phyloP scores from a whole-genome alignment of 2,797 vertebrate species.

The Otolemur crassicaudatus region DNA sequence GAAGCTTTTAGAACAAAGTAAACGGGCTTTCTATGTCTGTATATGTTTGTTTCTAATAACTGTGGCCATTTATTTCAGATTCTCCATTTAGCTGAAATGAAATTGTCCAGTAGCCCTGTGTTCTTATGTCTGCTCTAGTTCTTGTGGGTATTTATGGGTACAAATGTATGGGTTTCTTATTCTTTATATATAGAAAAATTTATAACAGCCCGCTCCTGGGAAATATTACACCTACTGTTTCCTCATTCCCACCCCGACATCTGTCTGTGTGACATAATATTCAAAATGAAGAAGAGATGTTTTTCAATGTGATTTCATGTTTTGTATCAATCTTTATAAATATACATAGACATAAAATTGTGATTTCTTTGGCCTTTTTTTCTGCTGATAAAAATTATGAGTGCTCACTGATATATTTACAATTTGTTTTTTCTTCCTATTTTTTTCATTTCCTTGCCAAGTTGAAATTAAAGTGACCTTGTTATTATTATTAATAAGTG shows the following conservation, averaged over 20 bases:
- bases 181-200: constrained; percentile 22
- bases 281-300: neutral
- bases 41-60: constrained; percentile 59
- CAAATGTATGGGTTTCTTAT: neutral
- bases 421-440: neutral
- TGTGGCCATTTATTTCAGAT: constrained; percentile 48
- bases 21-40: constrained; percentile 44
- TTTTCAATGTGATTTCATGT: neutral
- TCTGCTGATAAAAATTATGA: neutral
- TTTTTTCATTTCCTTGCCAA: neutral
- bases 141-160: neutral
- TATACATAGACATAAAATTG: neutral
- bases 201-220: neutral
- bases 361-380: neutral
- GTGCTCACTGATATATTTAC: neutral
- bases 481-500: neutral
- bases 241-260: accelerated
- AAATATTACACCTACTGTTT: constrained; percentile 43
- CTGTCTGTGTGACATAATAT: neutral
- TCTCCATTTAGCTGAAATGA: constrained; percentile 72
- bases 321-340: neutral
- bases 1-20: constrained; percentile 71
- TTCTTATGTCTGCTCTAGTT: neutral
- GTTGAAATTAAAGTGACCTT: neutral
- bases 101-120: neutral